These are phyloP conservation scores for Cacoxenus indagator DNA, from an alignment of 2,888 invertebrate genomes.

Conservation along the genomic window DNA sequence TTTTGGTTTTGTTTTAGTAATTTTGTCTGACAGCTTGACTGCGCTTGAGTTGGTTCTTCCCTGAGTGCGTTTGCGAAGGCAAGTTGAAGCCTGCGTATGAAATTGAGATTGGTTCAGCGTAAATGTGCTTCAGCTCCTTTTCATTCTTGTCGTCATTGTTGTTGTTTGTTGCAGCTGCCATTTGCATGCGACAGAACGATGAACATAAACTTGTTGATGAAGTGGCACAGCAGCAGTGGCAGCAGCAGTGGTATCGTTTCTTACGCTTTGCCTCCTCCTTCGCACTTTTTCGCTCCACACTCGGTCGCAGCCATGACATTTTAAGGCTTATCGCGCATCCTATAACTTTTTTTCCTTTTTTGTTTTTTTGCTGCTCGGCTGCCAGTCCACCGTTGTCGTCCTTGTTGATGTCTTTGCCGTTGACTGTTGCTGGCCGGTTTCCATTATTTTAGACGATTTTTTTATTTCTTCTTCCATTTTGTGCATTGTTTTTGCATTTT, in stretches of 20 bases:
- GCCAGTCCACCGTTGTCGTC: background rate
- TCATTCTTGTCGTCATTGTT: background rate
- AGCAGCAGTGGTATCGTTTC: background rate
- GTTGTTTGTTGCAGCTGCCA: background rate
- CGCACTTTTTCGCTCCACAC: background rate
- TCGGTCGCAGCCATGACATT: slow-evolving; percentile 37
- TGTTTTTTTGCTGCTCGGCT: background rate
- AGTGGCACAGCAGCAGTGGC: background rate
- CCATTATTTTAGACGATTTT: slow-evolving; percentile 14
- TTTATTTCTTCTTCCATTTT: slow-evolving; percentile 40
- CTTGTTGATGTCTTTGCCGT: background rate
- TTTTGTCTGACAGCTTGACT: slow-evolving; percentile 14
- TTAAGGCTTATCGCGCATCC: slow-evolving; percentile 55
- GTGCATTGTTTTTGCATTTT: no score
- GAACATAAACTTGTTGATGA: background rate
- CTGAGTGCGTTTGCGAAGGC: background rate
- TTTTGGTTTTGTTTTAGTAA: background rate
- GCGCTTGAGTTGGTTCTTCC: slow-evolving; percentile 17
- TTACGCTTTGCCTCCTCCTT: background rate
- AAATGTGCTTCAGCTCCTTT: background rate
- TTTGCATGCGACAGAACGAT: slow-evolving; percentile 8
- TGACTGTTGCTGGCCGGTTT: background rate
- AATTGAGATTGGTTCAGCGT: background rate
- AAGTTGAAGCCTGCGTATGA: background rate
- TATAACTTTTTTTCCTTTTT: background rate